Evolutionary conservation across 2,113 vertebrate species (phyloP), one percentile per base, ranked within the genome.

Genomic region (Artemisiospiza belli): DNA sequence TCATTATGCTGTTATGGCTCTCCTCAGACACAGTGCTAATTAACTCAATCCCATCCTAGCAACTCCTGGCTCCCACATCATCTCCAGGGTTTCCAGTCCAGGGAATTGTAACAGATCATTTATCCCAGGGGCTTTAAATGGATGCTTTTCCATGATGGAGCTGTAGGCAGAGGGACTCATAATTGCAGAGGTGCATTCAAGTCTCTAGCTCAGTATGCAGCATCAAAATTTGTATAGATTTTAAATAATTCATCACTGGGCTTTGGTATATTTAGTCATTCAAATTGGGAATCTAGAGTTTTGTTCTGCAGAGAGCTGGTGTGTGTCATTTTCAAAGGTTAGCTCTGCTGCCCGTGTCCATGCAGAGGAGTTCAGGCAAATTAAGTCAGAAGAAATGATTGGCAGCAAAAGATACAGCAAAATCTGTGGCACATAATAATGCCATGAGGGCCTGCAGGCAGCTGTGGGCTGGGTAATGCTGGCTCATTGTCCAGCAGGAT

Each of bases 1-100:
- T 94, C 76, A 64, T 93, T 83, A 67, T 2, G 8, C 57, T 75
- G 35, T 89, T 94, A 94, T 1, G 0, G 68, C 47, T 88, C 90
- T 96, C 79, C 51, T 95, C 90, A 94, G 90, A 87, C 67, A 28
- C 78, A n/a, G 41, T 63, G 88, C 93, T 97, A 93, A 94, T 96
- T 96, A 94, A 93, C 80, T 96, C 52, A 57, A 54, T 92, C 88
- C 85, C 69, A 84, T 78, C 61, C 61, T 59, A 74, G 76, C 72
- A 78, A 78, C 41, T 93, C 61, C 21, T 78, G 76, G 76, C 64
- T 96, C 63, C 47, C 72, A 67, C 37, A 80, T 83, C 46, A 79
- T 88, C 88, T 94, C 86, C 64, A 87, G 83, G 79, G 76, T 92
- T 96, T 94, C 68, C 64, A 96, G 68, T 75, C 76, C 73, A 58